Percentiles rank a stretch among this genome's conserved stretches.
phyloP scores from a whole-genome alignment of 2,113 vertebrate genomes.

The Hippocampus abdominalis region DNA sequence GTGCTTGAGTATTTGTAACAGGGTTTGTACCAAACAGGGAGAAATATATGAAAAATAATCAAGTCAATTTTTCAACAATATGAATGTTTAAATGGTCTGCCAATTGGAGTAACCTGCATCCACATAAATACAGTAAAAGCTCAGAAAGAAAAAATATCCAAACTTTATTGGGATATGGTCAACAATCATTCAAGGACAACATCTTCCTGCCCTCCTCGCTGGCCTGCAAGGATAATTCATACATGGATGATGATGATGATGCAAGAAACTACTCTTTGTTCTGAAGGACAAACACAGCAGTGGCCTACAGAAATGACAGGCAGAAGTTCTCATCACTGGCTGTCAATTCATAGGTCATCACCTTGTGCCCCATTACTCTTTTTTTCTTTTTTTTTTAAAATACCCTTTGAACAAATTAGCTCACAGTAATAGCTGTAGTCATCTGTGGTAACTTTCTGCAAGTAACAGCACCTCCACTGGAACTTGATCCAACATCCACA shows the following conservation, averaged over 20 bases:
- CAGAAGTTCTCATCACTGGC: constrained; percentile 70
- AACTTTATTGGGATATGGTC: neutral
- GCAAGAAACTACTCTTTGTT: constrained; percentile 5
- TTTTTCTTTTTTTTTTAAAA: neutral
- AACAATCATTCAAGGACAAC: neutral
- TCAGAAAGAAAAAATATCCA: neutral
- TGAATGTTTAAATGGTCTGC: neutral
- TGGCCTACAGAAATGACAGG: constrained; percentile 85
- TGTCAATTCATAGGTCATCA: constrained; percentile 85
- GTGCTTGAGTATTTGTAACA: no score
- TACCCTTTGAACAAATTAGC: neutral
- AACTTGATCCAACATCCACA: constrained; percentile 71
- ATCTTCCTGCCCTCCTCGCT: neutral
- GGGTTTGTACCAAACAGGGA: no score
- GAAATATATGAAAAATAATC: no score
- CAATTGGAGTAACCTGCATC: neutral
- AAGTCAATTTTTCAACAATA: neutral
- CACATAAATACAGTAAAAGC: neutral
- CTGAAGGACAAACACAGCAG: constrained; percentile 62
- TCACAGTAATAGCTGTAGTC: neutral
- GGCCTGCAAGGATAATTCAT: neutral
- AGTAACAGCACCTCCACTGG: constrained; percentile 80
- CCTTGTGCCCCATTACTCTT: constrained; percentile 55
- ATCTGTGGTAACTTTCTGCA: constrained; percentile 57
- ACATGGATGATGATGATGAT: neutral